phyloP scores from a whole-genome alignment of 2,888 invertebrate genomes.

The Leptothorax acervorum region DNA sequence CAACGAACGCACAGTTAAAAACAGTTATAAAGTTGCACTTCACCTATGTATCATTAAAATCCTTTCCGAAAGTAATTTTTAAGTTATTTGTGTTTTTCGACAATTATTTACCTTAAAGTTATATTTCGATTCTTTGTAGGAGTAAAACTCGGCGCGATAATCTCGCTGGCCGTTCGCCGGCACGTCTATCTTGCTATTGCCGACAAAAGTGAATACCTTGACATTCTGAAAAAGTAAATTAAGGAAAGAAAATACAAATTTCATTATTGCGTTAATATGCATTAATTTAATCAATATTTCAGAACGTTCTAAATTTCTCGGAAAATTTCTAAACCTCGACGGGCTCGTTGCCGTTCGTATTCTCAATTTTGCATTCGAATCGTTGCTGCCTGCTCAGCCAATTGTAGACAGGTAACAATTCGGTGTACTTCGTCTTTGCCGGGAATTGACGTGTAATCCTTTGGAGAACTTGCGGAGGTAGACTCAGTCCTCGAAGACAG shows the following conservation, averaged over 20 bases:
- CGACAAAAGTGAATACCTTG: constrained; percentile 69
- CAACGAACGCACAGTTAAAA: not conserved
- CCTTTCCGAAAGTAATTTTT: not conserved
- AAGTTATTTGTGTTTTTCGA: not conserved
- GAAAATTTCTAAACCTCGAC: constrained; percentile 22
- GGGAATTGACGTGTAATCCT: constrained; percentile 75
- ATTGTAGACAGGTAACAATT: constrained; percentile 76
- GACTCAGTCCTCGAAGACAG: constrained; percentile 71
- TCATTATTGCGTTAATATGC: not conserved
- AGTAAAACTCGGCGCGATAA: constrained; percentile 73
- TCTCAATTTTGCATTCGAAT: constrained; percentile 74
- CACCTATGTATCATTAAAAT: not conserved
- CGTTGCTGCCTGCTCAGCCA: constrained; percentile 71
- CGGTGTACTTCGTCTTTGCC: constrained; percentile 75
- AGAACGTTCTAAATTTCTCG: not conserved
- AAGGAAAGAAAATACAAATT: not conserved
- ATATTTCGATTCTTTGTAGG: constrained; percentile 71
- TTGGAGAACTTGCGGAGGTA: constrained; percentile 60
- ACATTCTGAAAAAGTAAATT: constrained; percentile 39
- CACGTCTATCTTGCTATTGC: constrained; percentile 73
- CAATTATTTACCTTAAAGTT: constrained; percentile 72
- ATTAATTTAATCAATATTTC: not conserved
- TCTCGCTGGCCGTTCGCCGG: constrained; percentile 73
- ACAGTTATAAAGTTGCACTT: not conserved
- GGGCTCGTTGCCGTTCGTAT: constrained; percentile 29